Percentiles rank a stretch among this genome's conserved stretches.
phyloP scores from a whole-genome alignment of 2,797 vertebrate species.

The Pseudomugil tenellus region DNA sequence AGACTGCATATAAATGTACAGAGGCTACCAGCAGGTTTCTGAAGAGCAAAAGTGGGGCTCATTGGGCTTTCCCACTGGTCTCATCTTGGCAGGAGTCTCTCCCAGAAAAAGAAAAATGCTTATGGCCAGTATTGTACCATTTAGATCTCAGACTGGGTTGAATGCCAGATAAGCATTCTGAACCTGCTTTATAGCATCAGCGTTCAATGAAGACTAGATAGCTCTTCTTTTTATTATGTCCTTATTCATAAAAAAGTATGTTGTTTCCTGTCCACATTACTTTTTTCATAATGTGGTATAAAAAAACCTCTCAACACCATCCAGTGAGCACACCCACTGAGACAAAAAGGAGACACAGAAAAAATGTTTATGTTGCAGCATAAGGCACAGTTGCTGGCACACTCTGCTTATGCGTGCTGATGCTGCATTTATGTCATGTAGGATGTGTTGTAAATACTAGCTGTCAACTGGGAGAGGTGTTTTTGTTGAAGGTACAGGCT shows the following conservation, averaged over 20 bases:
- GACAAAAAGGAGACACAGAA: background rate
- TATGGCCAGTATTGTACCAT: background rate
- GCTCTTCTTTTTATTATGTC: background rate
- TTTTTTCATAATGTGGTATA: background rate
- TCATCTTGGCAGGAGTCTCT: too few relatives aligned
- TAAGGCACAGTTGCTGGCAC: background rate
- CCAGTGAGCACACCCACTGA: background rate
- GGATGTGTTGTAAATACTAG: background rate
- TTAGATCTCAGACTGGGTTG: background rate
- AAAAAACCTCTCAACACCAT: background rate
- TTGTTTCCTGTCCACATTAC: background rate
- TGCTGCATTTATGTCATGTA: slow-evolving; percentile 4
- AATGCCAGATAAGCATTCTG: background rate
- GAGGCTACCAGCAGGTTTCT: too few relatives aligned
- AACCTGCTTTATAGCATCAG: background rate
- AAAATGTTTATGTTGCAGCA: background rate
- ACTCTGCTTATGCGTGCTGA: background rate
- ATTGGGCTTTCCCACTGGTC: too few relatives aligned
- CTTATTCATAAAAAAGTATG: background rate
- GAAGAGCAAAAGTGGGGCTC: too few relatives aligned
- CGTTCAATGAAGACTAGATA: background rate
- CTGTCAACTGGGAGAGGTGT: background rate
- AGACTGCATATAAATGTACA: too few relatives aligned
- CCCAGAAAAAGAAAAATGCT: too few relatives aligned
- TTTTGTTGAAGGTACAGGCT: background rate